Percentiles rank a stretch among this genome's conserved stretches.
Evolutionary conservation across 2,113 vertebrate species (phyloP).

Genomic region (Pan troglodytes): DNA sequence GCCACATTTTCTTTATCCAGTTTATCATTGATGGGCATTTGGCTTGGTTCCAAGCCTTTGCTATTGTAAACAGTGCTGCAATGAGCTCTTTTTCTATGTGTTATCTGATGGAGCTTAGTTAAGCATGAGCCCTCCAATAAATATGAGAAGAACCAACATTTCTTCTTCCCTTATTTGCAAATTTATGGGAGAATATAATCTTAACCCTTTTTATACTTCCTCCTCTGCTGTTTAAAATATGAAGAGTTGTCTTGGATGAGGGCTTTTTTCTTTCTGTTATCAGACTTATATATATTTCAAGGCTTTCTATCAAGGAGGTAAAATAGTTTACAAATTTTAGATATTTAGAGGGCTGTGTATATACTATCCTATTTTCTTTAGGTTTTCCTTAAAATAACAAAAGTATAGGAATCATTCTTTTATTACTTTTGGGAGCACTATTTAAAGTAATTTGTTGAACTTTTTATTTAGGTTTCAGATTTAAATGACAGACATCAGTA

Average conservation of each 20-base stretch:
- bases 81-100: background rate
- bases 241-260: background rate
- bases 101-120: background rate
- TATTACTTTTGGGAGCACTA: background rate
- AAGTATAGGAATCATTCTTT: background rate
- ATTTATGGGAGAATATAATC: background rate
- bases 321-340: background rate
- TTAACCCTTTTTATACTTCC: rapidly evolving
- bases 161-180: background rate
- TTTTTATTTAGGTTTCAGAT: slow-evolving; percentile 39
- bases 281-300: background rate
- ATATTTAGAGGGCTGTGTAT: background rate
- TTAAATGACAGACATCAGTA: background rate
- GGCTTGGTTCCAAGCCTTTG: too few species aligned
- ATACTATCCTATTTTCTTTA: background rate
- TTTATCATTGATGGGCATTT: too few species aligned
- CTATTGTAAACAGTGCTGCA: too few species aligned
- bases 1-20: too few species aligned
- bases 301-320: background rate
- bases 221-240: background rate
- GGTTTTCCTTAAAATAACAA: slow-evolving; percentile 5
- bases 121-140: background rate
- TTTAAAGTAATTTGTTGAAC: background rate
- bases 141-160: background rate
- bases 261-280: background rate